Percentiles rank a stretch among this genome's conserved stretches.
Evolutionary conservation across 2,113 vertebrate genomes (phyloP).

Genomic region (Nothocercus nigrocapillus): DNA sequence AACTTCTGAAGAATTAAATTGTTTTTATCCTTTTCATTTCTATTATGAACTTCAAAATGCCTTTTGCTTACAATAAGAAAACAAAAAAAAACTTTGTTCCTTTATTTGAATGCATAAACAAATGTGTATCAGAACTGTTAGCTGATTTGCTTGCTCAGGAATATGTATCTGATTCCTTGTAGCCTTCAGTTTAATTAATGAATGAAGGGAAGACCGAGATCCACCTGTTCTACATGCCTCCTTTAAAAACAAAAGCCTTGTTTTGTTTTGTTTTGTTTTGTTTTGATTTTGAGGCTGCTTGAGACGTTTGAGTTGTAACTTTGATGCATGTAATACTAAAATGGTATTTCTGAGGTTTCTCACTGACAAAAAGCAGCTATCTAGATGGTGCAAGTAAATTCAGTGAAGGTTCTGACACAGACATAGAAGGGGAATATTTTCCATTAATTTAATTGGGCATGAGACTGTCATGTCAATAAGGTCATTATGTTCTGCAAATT

Average conservation of each 20-base stretch:
- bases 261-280: neutral
- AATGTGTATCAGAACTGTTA: neutral
- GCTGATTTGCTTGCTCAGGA: neutral
- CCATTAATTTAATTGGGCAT: neutral
- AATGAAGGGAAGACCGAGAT: neutral
- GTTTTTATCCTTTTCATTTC: neutral
- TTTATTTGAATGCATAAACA: neutral
- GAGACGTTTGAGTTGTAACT: neutral
- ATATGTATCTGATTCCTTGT: neutral
- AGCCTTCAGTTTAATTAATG: neutral
- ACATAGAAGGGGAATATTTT: neutral
- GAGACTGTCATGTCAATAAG: neutral
- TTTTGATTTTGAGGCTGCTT: neutral
- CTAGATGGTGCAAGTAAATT: neutral
- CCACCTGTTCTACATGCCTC: neutral
- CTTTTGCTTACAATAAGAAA: neutral
- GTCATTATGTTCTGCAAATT: neutral
- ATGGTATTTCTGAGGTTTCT: neutral
- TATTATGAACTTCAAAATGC: neutral
- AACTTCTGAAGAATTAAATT: neutral
- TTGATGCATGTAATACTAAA: neutral
- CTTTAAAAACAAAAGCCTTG: neutral
- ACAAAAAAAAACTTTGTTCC: neutral
- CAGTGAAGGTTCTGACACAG: neutral
- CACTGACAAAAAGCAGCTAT: neutral